Base-by-base conservation (phyloP, 2,113 vertebrate genomes). In the Phaethon lepturus region DNA sequence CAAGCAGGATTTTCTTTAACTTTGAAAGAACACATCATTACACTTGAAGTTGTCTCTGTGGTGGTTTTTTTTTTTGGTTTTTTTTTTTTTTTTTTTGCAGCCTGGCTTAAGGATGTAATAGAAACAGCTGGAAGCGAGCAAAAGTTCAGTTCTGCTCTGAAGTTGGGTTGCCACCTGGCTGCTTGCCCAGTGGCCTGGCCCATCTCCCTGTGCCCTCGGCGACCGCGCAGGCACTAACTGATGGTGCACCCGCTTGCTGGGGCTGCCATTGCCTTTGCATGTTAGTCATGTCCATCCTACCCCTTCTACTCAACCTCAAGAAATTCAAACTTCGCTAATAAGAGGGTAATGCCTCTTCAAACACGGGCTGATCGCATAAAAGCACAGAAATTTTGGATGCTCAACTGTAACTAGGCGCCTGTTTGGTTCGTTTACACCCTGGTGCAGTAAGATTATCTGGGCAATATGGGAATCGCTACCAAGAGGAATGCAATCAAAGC, bases 121-220 rank as follows among this genome's bases (percentile, higher is more conserved):
- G 79, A 85, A 93, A 2, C 77, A 94, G 81, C 90, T 83, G 62
- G 75, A 90, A 80, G 58, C 0, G 2, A 86, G 71, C 45, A 68
- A 4, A 90, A 93, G 84, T 58, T 96, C 95, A 93, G 56, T 74
- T 93, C 81, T 63, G 56, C 67, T 95, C 79, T 59, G 82, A 82
- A 76, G 58, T 13, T 4, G 2, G 29, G 75, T 40, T 76, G 78
- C 67, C 88, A 82, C 71, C 91, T 93, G 95, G 91, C 91, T 88
- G 89, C 80, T 72, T 75, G 85, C 95, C 84, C 77, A 75, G 73
- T 20, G 28, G 50, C 79, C 94, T 80, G 79, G 59, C 80, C 84
- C 44, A 29, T 55, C 23, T 84, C 79, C 63, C 82, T 1, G 0
- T 53, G 63, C 45, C 68, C 86, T 25, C 24, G 2, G 35, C 76